Base-by-base conservation (phyloP, 2,888 invertebrate genomes). In the Eumerus sabulonum region DNA sequence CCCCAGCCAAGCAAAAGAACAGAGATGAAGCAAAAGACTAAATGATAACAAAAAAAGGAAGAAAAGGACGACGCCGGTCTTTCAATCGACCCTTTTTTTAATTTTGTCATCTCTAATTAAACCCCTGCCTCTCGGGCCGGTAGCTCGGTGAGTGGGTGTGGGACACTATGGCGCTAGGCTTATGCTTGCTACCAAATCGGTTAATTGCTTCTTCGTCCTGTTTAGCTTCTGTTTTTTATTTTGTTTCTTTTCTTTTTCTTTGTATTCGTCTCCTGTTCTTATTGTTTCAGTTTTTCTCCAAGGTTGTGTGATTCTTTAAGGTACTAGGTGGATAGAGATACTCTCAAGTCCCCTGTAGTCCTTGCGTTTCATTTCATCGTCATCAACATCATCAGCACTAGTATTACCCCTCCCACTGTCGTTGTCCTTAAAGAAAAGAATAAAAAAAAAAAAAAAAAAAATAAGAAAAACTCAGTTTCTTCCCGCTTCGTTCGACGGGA, bases 101-200 rank as follows among this genome's bases (percentile, higher is more conserved):
- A 72, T 77, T 77, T 77, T 67, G 77, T 73, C 67, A 73, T 77
- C 57, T 67, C 57, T 73, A 66, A 81, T 76, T 60, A 76, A 67
- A 71, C 51, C 60, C 62, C 27, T 27, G 7, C 3, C 27, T 27
- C 27, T 27, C 27, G 2, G 27, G 27, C 27, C 27, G 27, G n/a
- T 7, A 2, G 60, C 70, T 42, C 64, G 68, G 36, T 13, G 44
- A 48, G 38, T 17, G 9, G 36, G 7, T 27, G 27, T 7, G 27
- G 18, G 9, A 38, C 13, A 18, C 14, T 14, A 18, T 11, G n/a
- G 7, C 40, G 50, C 66, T 76, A 60, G 19, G 54, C 64, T 60
- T 60, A 67, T 66, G 17, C 56, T 42, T 54, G 57, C 62, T 60
- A 73, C 67, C 27, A 47, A 47, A 77, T 68, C 73, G 56, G 73